Conservation (phyloP, 92 coral and sea anemone species). For the Porites lobata region DNA sequence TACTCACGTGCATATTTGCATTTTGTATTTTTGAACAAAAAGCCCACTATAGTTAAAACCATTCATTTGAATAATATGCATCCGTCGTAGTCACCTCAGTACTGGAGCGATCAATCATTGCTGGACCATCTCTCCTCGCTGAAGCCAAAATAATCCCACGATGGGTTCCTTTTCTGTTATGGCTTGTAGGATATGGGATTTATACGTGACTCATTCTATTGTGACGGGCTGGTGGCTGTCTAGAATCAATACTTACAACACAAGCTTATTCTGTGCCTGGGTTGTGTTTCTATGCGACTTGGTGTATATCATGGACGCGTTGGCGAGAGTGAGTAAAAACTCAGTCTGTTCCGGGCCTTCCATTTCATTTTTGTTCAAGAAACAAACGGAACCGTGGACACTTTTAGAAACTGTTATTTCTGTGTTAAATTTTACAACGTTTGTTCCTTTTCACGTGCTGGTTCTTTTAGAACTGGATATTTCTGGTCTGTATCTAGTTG, state of each 20-base stretch:
- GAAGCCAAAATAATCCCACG: neutral
- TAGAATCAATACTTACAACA: constrained; percentile 41
- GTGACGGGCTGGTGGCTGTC: constrained; percentile 62
- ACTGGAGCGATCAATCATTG: no score
- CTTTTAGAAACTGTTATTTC: neutral
- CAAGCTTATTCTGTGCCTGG: constrained; percentile 47
- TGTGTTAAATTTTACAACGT: constrained; percentile 27
- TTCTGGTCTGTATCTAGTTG: constrained; percentile 44
- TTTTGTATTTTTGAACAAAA: neutral
- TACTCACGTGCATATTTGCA: constrained; percentile 14
- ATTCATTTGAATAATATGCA: neutral
- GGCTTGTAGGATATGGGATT: constrained; percentile 37
- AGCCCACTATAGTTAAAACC: neutral
- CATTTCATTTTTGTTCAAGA: neutral
- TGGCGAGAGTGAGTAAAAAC: constrained; percentile 40
- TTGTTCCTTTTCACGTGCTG: constrained; percentile 63
- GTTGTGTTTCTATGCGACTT: constrained; percentile 63
- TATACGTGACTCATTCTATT: constrained; percentile 43
- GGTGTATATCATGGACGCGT: constrained; percentile 53
- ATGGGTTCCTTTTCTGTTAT: constrained; percentile 24
- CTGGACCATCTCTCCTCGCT: neutral
- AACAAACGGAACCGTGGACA: neutral
- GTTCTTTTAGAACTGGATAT: constrained; percentile 44
- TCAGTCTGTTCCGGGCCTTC: constrained; percentile 5
- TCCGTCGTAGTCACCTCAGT: neutral